Evolutionary conservation across 64 coral and sea anemone genomes (phyloP).

Genomic region (Porites lutea): DNA sequence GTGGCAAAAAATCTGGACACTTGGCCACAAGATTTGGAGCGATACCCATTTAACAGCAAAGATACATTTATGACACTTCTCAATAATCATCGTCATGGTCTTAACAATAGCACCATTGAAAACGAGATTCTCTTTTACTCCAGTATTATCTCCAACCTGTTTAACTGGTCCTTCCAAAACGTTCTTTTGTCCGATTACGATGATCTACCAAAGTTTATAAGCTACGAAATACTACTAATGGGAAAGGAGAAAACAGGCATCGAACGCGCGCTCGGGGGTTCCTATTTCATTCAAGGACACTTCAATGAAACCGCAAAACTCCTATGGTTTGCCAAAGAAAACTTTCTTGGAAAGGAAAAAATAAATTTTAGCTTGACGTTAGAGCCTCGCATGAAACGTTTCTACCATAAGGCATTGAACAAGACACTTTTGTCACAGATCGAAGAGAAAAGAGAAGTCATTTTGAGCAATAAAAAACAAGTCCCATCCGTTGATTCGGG

Average conservation of each 20-base stretch:
- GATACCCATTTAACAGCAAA: neutral
- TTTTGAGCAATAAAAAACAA: neutral
- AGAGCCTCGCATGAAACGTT: neutral
- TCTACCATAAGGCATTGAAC: constrained; percentile 8
- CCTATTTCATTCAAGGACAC: constrained; percentile 42
- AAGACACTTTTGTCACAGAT: neutral
- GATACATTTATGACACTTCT: neutral
- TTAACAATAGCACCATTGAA: neutral
- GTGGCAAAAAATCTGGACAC: neutral
- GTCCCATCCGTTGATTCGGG: neutral
- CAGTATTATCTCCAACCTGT: constrained; percentile 34
- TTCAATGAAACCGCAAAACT: constrained; percentile 53
- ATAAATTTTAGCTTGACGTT: neutral
- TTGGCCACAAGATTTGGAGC: neutral
- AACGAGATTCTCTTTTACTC: constrained; percentile 48
- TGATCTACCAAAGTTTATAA: constrained; percentile 5
- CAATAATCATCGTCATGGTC: neutral
- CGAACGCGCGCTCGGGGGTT: constrained; percentile 49
- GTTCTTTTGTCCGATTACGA: too few relatives aligned
- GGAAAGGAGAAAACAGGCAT: constrained; percentile 68
- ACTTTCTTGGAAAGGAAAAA: constrained; percentile 27
- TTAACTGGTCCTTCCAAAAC: constrained; percentile 2
- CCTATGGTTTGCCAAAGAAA: constrained; percentile 42
- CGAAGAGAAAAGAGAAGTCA: constrained; percentile 7
- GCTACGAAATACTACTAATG: constrained; percentile 52